Percentiles rank a stretch among this genome's conserved stretches.
Conservation (phyloP, 2,888 invertebrate genomes). For the Sarcophaga subvicina region DNA sequence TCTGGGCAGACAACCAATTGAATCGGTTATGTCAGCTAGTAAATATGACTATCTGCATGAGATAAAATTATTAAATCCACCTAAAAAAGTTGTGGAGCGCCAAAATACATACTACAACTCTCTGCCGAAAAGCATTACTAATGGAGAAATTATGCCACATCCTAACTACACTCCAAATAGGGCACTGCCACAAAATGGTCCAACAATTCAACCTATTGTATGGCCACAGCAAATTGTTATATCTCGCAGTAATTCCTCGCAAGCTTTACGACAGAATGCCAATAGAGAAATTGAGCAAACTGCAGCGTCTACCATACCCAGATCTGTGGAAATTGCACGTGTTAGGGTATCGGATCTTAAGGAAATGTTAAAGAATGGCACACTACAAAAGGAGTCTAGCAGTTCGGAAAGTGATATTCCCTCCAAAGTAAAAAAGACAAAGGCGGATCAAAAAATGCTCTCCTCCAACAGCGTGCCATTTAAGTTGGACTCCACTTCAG, state of each 20-base stretch:
- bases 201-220: constrained; percentile 33
- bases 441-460: constrained; percentile 76
- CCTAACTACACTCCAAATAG: constrained; percentile 85
- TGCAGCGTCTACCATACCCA: constrained; percentile 75
- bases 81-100: constrained; percentile 73
- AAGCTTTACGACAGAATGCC: constrained; percentile 82
- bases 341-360: constrained; percentile 81
- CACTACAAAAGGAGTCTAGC: constrained; percentile 79
- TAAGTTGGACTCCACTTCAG: constrained; percentile 83
- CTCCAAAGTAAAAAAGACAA: constrained; percentile 82
- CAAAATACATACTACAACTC: constrained; percentile 78
- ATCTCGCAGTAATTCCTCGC: constrained; percentile 85
- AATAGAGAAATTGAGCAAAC: constrained; percentile 46
- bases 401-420: constrained; percentile 84
- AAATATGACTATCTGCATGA: constrained; percentile 81
- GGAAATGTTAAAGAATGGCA: constrained; percentile 80
- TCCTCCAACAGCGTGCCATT: constrained; percentile 87
- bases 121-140: constrained; percentile 81
- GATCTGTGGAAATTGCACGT: constrained; percentile 81
- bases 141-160: constrained; percentile 84
- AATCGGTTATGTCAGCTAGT: constrained; percentile 65
- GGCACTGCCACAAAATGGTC: constrained; percentile 82
- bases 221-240: constrained; percentile 82
- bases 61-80: constrained; percentile 80
- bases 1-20: constrained; percentile 45